Conservation (phyloP, 2,113 vertebrate species). For the Ameiurus melas region DNA sequence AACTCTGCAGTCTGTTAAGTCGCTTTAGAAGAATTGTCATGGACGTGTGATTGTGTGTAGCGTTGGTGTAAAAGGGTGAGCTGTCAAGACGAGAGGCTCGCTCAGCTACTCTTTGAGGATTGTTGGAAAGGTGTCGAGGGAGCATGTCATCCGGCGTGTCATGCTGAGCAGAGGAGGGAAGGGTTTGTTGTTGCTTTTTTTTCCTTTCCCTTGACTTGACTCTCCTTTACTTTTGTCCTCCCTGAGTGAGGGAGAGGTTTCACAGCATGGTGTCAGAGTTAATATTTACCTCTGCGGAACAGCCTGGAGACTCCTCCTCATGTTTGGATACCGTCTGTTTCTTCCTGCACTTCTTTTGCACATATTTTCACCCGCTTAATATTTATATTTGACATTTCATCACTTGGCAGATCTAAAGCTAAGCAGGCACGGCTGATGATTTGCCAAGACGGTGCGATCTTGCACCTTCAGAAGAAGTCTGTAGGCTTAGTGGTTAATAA, state of each 20-base stretch:
- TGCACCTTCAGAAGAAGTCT: background rate
- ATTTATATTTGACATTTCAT: background rate
- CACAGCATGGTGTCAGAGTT: conserved; percentile 79
- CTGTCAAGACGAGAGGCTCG: conserved; percentile 39
- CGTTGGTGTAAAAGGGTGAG: conserved; percentile 28
- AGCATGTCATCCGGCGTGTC: conserved; percentile 65
- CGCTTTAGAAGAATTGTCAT: conserved; percentile 36
- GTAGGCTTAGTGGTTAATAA: background rate
- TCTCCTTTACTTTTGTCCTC: conserved; percentile 58
- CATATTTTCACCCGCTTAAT: background rate
- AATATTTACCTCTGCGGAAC: conserved; percentile 79
- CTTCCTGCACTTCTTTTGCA: background rate
- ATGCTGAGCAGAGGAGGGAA: conserved; percentile 41
- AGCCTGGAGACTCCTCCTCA: conserved; percentile 58
- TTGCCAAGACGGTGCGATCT: background rate
- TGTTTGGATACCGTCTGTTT: conserved; percentile 34
- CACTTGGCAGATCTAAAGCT: background rate
- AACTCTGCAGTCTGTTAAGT: conserved; percentile 32
- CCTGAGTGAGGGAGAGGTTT: conserved; percentile 67
- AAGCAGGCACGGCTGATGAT: background rate
- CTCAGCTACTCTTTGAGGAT: conserved; percentile 59
- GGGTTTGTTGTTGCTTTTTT: conserved; percentile 2
- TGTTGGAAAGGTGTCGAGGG: conserved; percentile 68
- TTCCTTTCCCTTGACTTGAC: background rate
- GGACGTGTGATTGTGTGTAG: conserved; percentile 58